A percentile compares a stretch with the other conserved stretches of the same genome.
phyloP scores from a whole-genome alignment of 2,888 invertebrate genomes.

The Nebria brevicollis region DNA sequence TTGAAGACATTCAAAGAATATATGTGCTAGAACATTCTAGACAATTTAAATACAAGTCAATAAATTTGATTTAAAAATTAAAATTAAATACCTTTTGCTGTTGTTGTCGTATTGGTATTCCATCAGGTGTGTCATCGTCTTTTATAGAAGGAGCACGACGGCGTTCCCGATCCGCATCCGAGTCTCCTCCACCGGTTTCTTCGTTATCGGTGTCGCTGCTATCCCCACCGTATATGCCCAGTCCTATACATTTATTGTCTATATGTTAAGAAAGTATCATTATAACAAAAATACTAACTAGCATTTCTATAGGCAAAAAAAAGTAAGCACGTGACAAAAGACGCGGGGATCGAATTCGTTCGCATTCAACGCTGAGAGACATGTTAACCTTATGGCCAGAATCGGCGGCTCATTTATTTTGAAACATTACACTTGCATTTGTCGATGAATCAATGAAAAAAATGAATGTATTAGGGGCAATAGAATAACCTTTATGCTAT shows the following conservation, averaged over 20 bases:
- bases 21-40: too few relatives aligned
- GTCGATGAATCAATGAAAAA: too few relatives aligned
- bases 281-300: neutral
- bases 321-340: too few relatives aligned
- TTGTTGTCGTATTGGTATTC: conserved; percentile 13
- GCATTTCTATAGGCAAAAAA: too few relatives aligned
- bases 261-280: neutral
- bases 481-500: too few relatives aligned
- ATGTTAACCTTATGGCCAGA: too few relatives aligned
- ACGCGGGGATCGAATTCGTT: too few relatives aligned
- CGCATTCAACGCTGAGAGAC: too few relatives aligned
- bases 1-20: too few relatives aligned
- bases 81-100: neutral
- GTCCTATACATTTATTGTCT: conserved; percentile 67
- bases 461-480: too few relatives aligned
- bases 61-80: neutral
- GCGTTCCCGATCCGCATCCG: conserved; percentile 17
- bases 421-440: too few relatives aligned
- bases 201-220: conserved; percentile 66
- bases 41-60: neutral
- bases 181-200: conserved; percentile 19
- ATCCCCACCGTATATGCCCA: conserved; percentile 83
- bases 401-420: too few relatives aligned
- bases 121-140: conserved; percentile 20
- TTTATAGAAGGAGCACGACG: conserved; percentile 2